These are phyloP conservation scores for Ellobium chinense DNA, from an alignment of 2,888 invertebrate species.

Conservation along the genomic window DNA sequence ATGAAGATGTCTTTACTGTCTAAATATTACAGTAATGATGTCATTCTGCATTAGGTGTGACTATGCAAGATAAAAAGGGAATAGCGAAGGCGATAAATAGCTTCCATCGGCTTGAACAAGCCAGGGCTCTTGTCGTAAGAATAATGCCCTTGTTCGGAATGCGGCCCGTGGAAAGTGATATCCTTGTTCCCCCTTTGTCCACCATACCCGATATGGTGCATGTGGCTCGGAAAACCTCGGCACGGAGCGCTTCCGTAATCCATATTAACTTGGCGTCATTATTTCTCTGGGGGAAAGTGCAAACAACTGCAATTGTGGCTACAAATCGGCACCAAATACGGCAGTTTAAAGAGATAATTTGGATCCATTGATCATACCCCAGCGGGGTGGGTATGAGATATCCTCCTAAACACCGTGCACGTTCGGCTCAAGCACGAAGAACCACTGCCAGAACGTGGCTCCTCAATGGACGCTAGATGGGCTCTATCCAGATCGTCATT, in stretches of 20 bases:
- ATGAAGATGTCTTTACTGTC: too few species aligned
- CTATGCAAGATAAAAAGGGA: too few species aligned
- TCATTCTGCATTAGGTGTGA: too few species aligned
- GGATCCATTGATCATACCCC: conserved; percentile 3
- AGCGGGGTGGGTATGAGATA: neutral
- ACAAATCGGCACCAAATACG: conserved; percentile 20
- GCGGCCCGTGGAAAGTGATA: neutral
- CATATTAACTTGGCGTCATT: neutral
- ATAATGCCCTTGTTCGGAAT: neutral
- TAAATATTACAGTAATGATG: too few species aligned
- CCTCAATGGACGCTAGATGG: conserved; percentile 26
- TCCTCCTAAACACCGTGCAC: conserved; percentile 19
- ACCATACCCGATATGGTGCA: neutral
- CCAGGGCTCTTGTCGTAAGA: too few species aligned
- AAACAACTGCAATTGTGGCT: conserved; percentile 24
- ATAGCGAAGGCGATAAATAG: too few species aligned
- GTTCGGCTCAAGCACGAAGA: conserved; percentile 34
- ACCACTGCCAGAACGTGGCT: conserved; percentile 37
- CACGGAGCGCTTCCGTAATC: neutral
- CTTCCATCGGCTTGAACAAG: too few species aligned
- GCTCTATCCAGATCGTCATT: conserved; percentile 43
- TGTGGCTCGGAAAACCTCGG: neutral
- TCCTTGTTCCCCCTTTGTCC: neutral
- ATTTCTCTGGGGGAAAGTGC: neutral
- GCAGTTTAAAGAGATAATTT: conserved; percentile 31